Evolutionary conservation across 92 coral and sea anemone genomes (phyloP).

Genomic region (Virgularia gustaviana): DNA sequence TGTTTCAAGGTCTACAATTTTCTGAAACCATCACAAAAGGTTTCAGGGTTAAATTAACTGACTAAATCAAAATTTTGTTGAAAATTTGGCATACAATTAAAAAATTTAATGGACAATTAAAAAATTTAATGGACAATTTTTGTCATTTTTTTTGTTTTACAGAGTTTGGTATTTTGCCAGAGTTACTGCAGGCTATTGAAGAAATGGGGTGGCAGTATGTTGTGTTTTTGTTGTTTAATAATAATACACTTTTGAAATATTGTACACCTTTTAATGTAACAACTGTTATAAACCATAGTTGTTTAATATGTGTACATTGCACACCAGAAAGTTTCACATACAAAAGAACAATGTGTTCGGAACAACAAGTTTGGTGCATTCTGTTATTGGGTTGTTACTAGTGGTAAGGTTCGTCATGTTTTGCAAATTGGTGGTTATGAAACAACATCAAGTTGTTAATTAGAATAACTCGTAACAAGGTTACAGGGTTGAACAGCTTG

Average conservation of each 20-base stretch:
- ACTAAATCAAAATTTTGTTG: background rate
- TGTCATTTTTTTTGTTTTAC: background rate
- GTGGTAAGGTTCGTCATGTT: background rate
- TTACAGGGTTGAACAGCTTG: too few relatives aligned
- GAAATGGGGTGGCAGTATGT: conserved; percentile 99
- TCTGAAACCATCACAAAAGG: background rate
- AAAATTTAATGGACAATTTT: background rate
- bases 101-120: background rate
- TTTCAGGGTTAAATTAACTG: background rate
- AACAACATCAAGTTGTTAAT: too few relatives aligned
- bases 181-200: conserved; percentile 91
- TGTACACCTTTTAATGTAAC: background rate
- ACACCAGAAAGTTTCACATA: background rate
- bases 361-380: too few relatives aligned
- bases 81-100: background rate
- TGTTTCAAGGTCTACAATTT: background rate
- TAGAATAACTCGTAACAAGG: too few relatives aligned
- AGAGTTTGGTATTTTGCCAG: conserved; percentile 99
- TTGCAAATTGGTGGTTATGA: background rate
- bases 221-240: background rate
- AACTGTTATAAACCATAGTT: background rate
- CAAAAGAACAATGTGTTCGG: background rate
- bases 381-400: background rate
- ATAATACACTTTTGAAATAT: background rate
- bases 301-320: too few relatives aligned